phyloP scores from a whole-genome alignment of 1,140 invertebrate species.

The Hycleus phaleratus region DNA sequence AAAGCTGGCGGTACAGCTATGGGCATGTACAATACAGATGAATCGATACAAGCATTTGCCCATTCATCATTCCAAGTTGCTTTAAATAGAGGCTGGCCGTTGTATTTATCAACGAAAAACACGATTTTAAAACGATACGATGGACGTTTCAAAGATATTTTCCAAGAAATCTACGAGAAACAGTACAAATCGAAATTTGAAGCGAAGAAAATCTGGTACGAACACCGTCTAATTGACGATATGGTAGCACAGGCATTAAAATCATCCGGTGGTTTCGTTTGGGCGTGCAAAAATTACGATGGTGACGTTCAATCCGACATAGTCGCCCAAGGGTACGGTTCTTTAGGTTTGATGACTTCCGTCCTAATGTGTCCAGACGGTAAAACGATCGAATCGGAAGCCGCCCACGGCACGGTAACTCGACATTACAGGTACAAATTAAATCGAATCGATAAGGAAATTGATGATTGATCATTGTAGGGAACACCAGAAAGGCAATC shows the following conservation, averaged over 20 bases:
- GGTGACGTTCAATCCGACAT: conserved; percentile 98
- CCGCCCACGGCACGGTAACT: conserved; percentile 96
- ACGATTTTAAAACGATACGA: conserved; percentile 98
- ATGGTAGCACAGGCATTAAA: conserved; percentile 99
- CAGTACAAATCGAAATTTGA: conserved; percentile 85
- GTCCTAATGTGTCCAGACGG: conserved; percentile 93
- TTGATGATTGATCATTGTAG: conserved; percentile 31
- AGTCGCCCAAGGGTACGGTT: conserved; percentile 91
- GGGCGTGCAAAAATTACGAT: conserved; percentile 99
- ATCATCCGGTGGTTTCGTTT: conserved; percentile 96
- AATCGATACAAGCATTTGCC: conserved; percentile 84
- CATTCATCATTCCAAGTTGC: conserved; percentile 92
- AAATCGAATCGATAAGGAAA: conserved; percentile 63
- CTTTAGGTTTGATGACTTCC: conserved; percentile 92
- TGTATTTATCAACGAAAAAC: conserved; percentile 98
- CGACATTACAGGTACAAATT: conserved; percentile 72
- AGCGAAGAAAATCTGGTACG: conserved; percentile 86
- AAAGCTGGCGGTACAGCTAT: conserved; percentile 69
- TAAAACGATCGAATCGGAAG: conserved; percentile 94
- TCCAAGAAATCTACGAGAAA: conserved; percentile 92
- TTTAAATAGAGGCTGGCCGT: conserved; percentile 72
- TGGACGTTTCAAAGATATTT: conserved; percentile 98
- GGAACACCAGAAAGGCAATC: conserved; percentile 69
- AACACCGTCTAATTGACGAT: conserved; percentile 96
- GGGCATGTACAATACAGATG: conserved; percentile 93